phyloP scores from a whole-genome alignment of 1,140 invertebrate genomes.

The Dryas iulia region DNA sequence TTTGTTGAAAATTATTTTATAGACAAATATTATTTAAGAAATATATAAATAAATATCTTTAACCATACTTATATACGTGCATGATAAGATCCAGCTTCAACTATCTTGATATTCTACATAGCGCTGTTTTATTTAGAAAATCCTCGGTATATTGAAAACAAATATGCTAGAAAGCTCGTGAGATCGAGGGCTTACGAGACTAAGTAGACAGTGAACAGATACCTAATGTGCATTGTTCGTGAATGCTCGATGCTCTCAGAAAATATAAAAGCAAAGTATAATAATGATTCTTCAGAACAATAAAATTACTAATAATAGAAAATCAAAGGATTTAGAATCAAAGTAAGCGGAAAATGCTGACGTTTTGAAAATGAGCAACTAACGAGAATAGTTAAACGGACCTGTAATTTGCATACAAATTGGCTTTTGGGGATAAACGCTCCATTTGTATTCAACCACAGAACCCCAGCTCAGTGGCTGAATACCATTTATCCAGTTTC shows the following conservation, averaged over 20 bases:
- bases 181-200: not conserved
- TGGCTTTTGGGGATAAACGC: conserved; percentile 77
- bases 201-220: not conserved
- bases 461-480: conserved; percentile 65
- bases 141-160: conserved; percentile 3
- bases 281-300: not conserved
- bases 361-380: conserved; percentile 78
- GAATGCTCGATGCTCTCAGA: not conserved
- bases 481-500: conserved; percentile 71
- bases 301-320: conserved; percentile 2
- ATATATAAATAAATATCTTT: too few species aligned
- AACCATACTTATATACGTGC: not conserved
- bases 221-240: conserved; percentile 1
- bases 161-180: not conserved
- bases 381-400: conserved; percentile 78
- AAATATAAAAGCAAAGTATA: not conserved
- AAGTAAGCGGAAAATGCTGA: conserved; percentile 56
- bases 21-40: too few species aligned
- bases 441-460: conserved; percentile 78
- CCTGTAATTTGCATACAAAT: conserved; percentile 78
- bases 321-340: conserved; percentile 23
- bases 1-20: too few species aligned
- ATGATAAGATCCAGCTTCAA: not conserved
- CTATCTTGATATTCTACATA: not conserved
- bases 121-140: not conserved